Base-by-base conservation (phyloP, 2,797 vertebrate species). In the Peromyscus nudipes region DNA sequence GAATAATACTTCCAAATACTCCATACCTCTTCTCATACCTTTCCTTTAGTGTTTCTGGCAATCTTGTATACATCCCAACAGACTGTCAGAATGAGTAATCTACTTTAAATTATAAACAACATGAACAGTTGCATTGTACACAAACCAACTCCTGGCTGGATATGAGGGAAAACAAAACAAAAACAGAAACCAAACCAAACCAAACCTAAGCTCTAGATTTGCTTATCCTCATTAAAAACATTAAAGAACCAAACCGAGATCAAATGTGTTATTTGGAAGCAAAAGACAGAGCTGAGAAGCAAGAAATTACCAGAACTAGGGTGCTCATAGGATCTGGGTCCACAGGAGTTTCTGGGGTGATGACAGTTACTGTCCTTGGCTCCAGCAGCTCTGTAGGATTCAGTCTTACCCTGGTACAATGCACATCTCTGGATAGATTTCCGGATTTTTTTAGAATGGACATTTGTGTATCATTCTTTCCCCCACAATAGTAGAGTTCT, bases 1-100 rank as follows among this genome's bases (percentile, higher is more conserved):
- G 55, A 85, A 65, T 71, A 86, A 73, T 23, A 93, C 46, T 83
- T 93, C 65, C 37, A 69, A 23, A n/a, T 87, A 43, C 57, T 94
- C 52, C 27, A 43, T 40, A 67, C 6, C 7, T 9, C 40, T 79
- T 67, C 40, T 21, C 46, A 34, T 46, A 23, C 37, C 57, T 75
- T 40, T 75, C 13, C 34, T 67, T 79, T 80, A 29, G 12, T 21
- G 1, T 87, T 79, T 73, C 62, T 34, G 17, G 1, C 14, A 80
- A 27, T 93, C 14, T 31, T 87, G 13, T 17, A 62, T 34, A 69
- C 2, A 23, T 2, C 40, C 69, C 14, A 89, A 19, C 8, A 71
- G 80, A 43, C 17, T 95, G 6, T 91, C 62, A 9, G 6, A 67
- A 64, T 80, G 14, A 83, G 25, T 67, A 19, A 76, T 9, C 64